Evolutionary conservation across 2,113 vertebrate genomes (phyloP), one percentile per base, ranked within the genome.

Genomic region (Myxocyprinus asiaticus): DNA sequence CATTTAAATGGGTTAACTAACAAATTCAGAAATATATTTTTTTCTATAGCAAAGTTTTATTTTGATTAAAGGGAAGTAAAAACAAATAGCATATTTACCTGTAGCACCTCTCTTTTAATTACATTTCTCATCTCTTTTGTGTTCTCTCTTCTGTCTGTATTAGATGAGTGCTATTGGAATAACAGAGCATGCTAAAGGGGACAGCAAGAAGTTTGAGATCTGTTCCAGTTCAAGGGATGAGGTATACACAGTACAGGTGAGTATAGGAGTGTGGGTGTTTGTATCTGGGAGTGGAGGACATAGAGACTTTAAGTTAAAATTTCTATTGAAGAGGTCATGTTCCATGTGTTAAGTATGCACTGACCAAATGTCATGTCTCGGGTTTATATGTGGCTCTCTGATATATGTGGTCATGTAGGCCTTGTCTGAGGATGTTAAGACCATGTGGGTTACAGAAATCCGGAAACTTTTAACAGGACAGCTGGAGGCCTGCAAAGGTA

Each of bases 151-250:
- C 2, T 67, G 77, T 17, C 80, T 22, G 82, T 12, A 87, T 73
- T 80, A 99, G 98, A 99, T 99, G 97, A 92, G 93, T 2, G 94
- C 94, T 4, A 96, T 99, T 5, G 98, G 98, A 85, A 97, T 99
- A 79, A 99, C 97, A 0, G 98, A 99, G 88, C 97, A 95, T 0
- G 95, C 96, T 75, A 99, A 98, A 86, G 98, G 96, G 0, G 98
- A 99, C 81, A 90, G 89, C 81, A 98, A 94, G 90, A 99, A 99
- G 89, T 99, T 99, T 89, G 98, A 99, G 90, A 95, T 99, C 84
- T 98, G 97, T 96, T 97, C 95, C 88, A 99, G 96, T 78, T 96
- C 96, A 0, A 91, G 96, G 69, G 98, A 99, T 86, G 98, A 99
- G 87, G 97, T 98, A 71, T 99, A 98, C 83, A 99, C 97, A 64